Base-by-base conservation (phyloP, 2,888 invertebrate species). In the Lottia scabra region DNA sequence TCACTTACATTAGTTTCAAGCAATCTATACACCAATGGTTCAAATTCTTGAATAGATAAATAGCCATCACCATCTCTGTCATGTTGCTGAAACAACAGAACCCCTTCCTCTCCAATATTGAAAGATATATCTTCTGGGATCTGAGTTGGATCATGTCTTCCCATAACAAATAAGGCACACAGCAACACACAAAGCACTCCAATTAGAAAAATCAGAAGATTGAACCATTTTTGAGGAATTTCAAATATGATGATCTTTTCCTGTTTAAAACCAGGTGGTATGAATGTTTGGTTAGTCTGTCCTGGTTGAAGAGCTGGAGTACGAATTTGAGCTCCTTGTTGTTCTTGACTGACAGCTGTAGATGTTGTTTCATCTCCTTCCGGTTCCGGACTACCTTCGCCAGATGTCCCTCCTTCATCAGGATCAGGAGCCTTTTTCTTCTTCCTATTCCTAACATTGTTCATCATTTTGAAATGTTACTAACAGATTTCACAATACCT, bases 41-140 rank as follows among this genome's bases (percentile, higher is more conserved):
- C 86, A 81, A 85, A 88, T 68, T 88, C 88, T 16, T 78, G 73
- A 23, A 86, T 64, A 8, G 84, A 83, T 44, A 88, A 70, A 45
- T 82, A 76, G 0, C 84, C 84, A 78, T 88, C 87, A 44, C 76
- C 74, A 71, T 88, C 75, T 5, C 80, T 65, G 74, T 88, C 88
- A 75, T 85, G 80, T 38, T 81, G 76, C 13, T 75, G 68, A 72
- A 87, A 87, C 62, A 87, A 67, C 27, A 78, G 73, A 12, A 85
- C 76, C 0, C 85, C 85, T 26, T 81, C 81, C 19, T 80, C 72
- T 10, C 85, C 87, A 10, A 83, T 69, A 12, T 72, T 67, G 4
- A 78, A 73, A 19, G 72, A 64, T 8, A 81, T 46, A 12, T 77
- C 77, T 10, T 66, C 56, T 13, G 81, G 72, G 10, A 77, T 13